phyloP scores from a whole-genome alignment of 2,113 vertebrate species.

The Sturnus vulgaris region DNA sequence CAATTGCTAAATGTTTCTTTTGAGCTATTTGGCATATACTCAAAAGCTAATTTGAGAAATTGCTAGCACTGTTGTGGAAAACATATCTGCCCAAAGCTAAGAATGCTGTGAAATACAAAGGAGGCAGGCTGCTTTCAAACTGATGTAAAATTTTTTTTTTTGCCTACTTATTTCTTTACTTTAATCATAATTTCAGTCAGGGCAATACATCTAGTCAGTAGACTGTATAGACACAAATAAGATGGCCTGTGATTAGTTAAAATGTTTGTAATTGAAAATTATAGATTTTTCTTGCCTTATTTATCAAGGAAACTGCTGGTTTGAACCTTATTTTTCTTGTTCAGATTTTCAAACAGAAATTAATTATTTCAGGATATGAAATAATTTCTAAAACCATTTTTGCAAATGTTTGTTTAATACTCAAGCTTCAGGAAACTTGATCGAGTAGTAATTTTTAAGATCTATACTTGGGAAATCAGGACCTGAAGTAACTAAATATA shows the following conservation, averaged over 20 bases:
- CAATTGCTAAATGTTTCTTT: not conserved
- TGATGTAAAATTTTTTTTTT: not conserved
- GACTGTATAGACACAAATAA: not conserved
- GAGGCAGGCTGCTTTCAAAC: not conserved
- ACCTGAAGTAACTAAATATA: not conserved
- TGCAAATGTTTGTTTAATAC: not conserved
- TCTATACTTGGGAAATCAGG: not conserved
- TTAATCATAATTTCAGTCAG: not conserved
- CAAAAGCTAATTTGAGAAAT: not conserved
- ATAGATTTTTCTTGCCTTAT: rapidly evolving
- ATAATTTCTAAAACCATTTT: not conserved
- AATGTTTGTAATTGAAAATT: not conserved
- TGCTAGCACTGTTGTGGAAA: not conserved
- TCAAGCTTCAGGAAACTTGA: not conserved
- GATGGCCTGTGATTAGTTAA: not conserved
- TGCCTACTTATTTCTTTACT: not conserved
- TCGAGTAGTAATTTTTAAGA: not conserved
- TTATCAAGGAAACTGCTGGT: not conserved
- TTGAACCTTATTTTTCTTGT: not conserved
- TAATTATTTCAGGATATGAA: not conserved
- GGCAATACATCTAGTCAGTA: not conserved
- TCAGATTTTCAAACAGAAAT: not conserved
- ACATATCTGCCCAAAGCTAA: not conserved
- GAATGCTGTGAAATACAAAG: not conserved
- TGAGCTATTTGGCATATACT: not conserved